Evolutionary conservation across 37 sponge, comb jelly and placozoan species (phyloP).

Genomic region (Hormiphora californensis): DNA sequence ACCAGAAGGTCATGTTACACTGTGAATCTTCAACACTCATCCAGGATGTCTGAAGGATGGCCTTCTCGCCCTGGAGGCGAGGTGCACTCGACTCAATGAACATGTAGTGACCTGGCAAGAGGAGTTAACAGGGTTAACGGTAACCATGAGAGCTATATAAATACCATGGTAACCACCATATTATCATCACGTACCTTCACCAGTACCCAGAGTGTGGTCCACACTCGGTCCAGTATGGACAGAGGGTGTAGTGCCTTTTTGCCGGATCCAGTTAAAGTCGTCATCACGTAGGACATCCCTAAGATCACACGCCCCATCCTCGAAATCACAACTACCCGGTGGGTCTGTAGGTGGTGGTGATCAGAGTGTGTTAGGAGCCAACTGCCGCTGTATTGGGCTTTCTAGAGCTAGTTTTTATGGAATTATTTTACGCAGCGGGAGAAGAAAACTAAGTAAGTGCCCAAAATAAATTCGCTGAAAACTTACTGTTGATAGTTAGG

Average conservation of each 20-base stretch:
- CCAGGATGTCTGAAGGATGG: slow-evolving; percentile 27
- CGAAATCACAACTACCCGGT: slow-evolving; percentile 40
- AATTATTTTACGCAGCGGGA: no score
- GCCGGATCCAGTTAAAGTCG: slow-evolving; percentile 57
- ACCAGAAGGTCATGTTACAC: slow-evolving; percentile 56
- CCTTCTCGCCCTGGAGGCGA: slow-evolving; percentile 36
- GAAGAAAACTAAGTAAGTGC: not conserved
- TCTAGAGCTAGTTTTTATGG: no score
- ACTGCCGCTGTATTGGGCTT: no score
- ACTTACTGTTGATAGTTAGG: slow-evolving; percentile 51
- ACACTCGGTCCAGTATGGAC: slow-evolving; percentile 54
- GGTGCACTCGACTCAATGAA: slow-evolving; percentile 57
- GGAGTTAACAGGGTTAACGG: not conserved
- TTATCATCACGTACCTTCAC: not conserved
- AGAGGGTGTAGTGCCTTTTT: slow-evolving; percentile 55
- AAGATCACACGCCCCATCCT: slow-evolving; percentile 25
- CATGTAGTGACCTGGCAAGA: slow-evolving; percentile 54
- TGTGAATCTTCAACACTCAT: not conserved
- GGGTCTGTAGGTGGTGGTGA: not conserved
- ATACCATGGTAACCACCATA: not conserved
- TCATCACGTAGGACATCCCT: slow-evolving; percentile 45
- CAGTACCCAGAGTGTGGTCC: slow-evolving; percentile 47
- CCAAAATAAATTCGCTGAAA: not conserved
- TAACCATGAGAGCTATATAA: not conserved
- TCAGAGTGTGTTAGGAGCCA: no score